A percentile compares a stretch with the other conserved stretches of the same genome.
These are phyloP conservation scores for Junonia oenone DNA, from an alignment of 2,888 invertebrate species.

Conservation along the genomic window DNA sequence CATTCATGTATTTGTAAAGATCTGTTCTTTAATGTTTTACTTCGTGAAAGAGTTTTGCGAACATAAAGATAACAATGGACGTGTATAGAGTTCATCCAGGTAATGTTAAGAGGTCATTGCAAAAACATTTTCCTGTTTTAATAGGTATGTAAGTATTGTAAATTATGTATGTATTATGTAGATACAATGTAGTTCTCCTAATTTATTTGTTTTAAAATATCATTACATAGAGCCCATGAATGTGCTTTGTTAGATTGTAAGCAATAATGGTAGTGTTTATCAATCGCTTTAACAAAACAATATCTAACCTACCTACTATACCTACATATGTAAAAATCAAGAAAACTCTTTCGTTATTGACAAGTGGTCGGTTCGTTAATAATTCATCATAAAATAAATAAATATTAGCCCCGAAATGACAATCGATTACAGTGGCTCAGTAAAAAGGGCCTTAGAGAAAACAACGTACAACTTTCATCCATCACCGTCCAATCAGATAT, in stretches of 20 bases:
- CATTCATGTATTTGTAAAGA: conserved; percentile 17
- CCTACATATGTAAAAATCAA: neutral
- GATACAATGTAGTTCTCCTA: neutral
- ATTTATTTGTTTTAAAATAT: neutral
- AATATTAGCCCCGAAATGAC: conserved; percentile 2
- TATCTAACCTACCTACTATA: neutral
- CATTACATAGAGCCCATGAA: neutral
- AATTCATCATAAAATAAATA: conserved; percentile 1
- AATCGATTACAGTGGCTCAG: conserved; percentile 19
- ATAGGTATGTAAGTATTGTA: too few relatives aligned
- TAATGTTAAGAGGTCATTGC: neutral
- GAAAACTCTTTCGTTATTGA: neutral
- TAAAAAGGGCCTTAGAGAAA: conserved; percentile 31
- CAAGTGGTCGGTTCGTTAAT: neutral
- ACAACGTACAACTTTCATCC: conserved; percentile 59
- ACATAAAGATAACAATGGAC: neutral
- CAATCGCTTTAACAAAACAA: neutral
- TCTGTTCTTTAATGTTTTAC: conserved; percentile 7
- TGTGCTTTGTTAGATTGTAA: neutral
- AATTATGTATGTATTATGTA: neutral
- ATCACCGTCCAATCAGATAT: conserved; percentile 72
- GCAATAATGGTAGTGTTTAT: neutral
- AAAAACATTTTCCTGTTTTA: neutral
- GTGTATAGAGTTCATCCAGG: conserved; percentile 7
- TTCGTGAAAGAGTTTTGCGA: conserved; percentile 4